A percentile compares a stretch with the other conserved stretches of the same genome.
These are phyloP conservation scores for Xenus cinereus DNA, from an alignment of 2,113 vertebrate genomes.

Conservation along the genomic window DNA sequence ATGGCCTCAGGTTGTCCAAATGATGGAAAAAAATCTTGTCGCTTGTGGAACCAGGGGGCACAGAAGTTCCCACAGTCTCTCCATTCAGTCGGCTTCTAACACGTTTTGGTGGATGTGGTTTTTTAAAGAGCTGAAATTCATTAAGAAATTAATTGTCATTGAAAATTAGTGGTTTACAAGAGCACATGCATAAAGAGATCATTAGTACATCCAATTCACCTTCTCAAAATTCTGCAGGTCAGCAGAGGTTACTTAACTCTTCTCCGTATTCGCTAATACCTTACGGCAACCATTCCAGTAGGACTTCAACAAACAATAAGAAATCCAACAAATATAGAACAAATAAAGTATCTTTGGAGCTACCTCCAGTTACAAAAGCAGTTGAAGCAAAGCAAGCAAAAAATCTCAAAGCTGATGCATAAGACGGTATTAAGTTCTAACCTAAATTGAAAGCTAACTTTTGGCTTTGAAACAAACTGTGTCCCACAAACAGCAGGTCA, in stretches of 20 bases:
- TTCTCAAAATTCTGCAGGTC: not conserved
- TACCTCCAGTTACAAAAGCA: not conserved
- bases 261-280: not conserved
- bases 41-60: constrained; percentile 75
- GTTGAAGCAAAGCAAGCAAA: not conserved
- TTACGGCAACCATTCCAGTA: not conserved
- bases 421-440: not conserved
- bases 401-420: not conserved
- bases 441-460: not conserved
- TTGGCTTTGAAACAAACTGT: not conserved
- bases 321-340: not conserved
- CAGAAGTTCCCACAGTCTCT: constrained; percentile 78
- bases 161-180: not conserved
- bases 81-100: constrained; percentile 89
- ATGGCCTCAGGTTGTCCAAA: constrained; percentile 93
- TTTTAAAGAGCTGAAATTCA: constrained; percentile 90
- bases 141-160: not conserved
- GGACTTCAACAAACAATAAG: not conserved
- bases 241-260: not conserved
- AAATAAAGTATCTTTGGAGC: not conserved
- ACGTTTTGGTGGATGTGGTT: constrained; percentile 96
- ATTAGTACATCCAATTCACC: rapidly evolving
- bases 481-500: not conserved
- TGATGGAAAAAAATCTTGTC: constrained; percentile 99
- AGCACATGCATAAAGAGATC: not conserved